Base-by-base conservation (phyloP, 2,113 vertebrate species). In the Puntigrus tetrazona region DNA sequence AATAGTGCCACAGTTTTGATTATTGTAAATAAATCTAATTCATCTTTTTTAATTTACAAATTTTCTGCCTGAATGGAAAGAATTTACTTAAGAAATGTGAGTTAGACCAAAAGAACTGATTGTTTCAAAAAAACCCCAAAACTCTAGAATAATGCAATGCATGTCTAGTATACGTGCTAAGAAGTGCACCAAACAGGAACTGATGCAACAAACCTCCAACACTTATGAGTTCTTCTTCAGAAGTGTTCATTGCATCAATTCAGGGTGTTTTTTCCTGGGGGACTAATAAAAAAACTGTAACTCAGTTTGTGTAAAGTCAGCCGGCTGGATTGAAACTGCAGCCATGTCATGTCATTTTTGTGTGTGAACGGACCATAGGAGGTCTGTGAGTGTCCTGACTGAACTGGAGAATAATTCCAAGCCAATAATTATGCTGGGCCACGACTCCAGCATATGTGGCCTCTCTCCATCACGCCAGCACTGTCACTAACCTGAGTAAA, bases 401-500 rank as follows among this genome's bases (percentile, higher is more conserved):
- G 47, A 7, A 5, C 2, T n/a, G 8, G 20, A 78, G 6, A 36
- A 1, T 14, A 78, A 61, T 78, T 57, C 9, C 52, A 61, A 63
- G 25, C 8, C 47, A 25, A 45, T 31, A 65, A 31, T 47, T 45
- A 65, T 63, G 36, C 57, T 80, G 38, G 25, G 38, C 38, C 16
- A 20, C 0, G 41, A 80, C 25, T 80, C 25, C 18, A 38, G 55
- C 77, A 79, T 43, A 43, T 63, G 77, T 29, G 57, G 36, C n/a
- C 57, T 63, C 55, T 38, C 36, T 61, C 75, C 22, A 25, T 79
- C 77, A 63, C 36, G 27, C 1, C 77, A 61, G 36, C 14, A 13
- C 77, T 43, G 55, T 61, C 55, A 41, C 57, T 63, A 63, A 79
- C 55, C 36, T 16, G 16, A 43, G 34, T 20, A 65, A 80, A 80